Evolutionary conservation across 2,113 vertebrate species (phyloP).

Genomic region (Motacilla alba): DNA sequence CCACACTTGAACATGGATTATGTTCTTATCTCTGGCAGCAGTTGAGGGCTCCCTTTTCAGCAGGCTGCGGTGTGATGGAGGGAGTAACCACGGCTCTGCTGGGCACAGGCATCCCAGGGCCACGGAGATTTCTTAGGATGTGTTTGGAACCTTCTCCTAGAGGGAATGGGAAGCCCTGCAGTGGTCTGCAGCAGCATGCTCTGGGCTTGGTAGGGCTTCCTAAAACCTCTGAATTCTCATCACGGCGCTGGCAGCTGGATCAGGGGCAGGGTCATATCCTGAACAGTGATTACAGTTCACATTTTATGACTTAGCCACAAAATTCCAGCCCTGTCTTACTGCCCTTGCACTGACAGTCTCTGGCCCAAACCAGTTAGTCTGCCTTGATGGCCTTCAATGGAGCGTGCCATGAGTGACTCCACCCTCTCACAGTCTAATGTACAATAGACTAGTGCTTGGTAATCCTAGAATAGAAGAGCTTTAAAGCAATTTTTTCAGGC

Average conservation of each 20-base stretch:
- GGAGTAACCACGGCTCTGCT: rapidly evolving
- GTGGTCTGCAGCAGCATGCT: not conserved
- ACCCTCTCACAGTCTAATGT: not conserved
- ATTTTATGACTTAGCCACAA: not conserved
- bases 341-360: not conserved
- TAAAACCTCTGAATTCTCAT: rapidly evolving
- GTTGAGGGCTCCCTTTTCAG: not conserved
- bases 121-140: not conserved
- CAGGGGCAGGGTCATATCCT: not conserved
- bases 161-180: not conserved
- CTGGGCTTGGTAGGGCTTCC: not conserved
- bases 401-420: not conserved
- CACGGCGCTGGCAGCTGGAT: rapidly evolving
- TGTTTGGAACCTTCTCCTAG: not conserved
- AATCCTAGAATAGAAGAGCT: not conserved
- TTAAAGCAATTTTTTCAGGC: not conserved
- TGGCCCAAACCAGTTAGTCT: not conserved
- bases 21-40: not conserved
- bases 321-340: not conserved
- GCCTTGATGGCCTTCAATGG: not conserved
- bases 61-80: not conserved
- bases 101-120: not conserved
- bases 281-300: not conserved
- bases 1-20: not conserved
- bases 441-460: not conserved